Evolutionary conservation across 2,113 vertebrate genomes (phyloP), one percentile per base, ranked within the genome.

Genomic region (Rhea pennata): DNA sequence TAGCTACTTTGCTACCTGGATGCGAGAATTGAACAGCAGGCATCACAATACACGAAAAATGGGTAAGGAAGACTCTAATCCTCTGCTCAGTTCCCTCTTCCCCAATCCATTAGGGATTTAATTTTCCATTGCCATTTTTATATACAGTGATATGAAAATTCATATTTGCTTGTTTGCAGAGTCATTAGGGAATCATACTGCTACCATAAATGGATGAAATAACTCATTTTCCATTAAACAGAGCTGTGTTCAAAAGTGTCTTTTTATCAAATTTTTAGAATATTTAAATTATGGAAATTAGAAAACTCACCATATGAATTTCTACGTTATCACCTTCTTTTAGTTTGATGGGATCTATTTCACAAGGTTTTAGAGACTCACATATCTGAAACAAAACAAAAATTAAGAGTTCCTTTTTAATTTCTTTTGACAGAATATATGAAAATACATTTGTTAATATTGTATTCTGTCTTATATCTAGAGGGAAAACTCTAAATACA

Each of bases 311-410:
- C 98, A 99, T 99, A 97, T 99, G 99, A 80, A 98, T 98, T 96
- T 99, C 99, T 85, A 99, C 98, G 13, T 99, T 99, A 97, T 99
- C 99, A 1, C 99, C 99, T 97, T 99, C 99, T 98, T 98, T 99
- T 89, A 99, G 98, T 97, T 98, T 99, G 90, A 99, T 94, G 7
- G 99, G 99, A 97, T 99, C 99, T 69, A 99, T 99, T 98, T 99
- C 99, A 98, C 99, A 99, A 36, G 99, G 97, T 97, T 99, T 99
- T 92, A 98, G 99, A 90, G 99, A 99, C 65, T 99, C 99, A 94
- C 99, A 99, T 94, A 99, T 99, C 99, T 98, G 95, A 90, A 98
- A 98, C 56, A 96, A 72, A 70, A 85, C 64, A 7, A 82, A 33
- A 91, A 91, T 46, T 44, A 83, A 20, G 8, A 94, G 17, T 56